These are phyloP conservation scores for Hippocampus comes DNA, from an alignment of 2,113 vertebrate species.

Conservation along the genomic window DNA sequence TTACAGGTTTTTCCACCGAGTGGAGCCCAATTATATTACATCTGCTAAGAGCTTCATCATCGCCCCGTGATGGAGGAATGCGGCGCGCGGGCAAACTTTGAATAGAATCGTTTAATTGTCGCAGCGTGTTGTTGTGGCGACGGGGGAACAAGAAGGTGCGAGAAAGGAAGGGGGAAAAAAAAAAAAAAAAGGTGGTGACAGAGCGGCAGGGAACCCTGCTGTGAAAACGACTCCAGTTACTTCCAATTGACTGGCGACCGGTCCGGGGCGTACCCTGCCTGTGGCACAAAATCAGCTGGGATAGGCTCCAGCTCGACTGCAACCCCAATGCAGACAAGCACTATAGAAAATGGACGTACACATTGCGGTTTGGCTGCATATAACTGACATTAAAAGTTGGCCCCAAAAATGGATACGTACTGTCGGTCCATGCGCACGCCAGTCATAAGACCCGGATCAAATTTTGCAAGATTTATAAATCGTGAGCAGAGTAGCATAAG, in stretches of 20 bases:
- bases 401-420: not conserved
- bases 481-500: too few species aligned
- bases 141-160: not conserved
- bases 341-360: not conserved
- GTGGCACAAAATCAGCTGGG: not conserved
- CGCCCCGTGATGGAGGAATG: conserved; percentile 65
- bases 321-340: not conserved
- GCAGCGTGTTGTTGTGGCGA: conserved; percentile 48
- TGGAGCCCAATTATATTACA: conserved; percentile 68
- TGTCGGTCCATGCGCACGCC: too few species aligned
- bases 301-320: not conserved
- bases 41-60: conserved; percentile 68
- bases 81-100: conserved; percentile 58
- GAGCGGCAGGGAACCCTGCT: not conserved
- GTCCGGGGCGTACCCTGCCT: not conserved
- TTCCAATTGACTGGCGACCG: not conserved
- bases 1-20: conserved; percentile 64
- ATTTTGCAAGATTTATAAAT: too few species aligned
- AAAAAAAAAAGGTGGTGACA: conserved; percentile 2
- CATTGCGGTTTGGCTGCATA: not conserved
- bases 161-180: not conserved
- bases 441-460: too few species aligned
- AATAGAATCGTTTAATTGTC: conserved; percentile 70
- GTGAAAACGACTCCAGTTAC: not conserved
- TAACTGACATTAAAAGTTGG: not conserved